phyloP scores from a whole-genome alignment of 2,113 vertebrate species.

The Diadophis punctatus region DNA sequence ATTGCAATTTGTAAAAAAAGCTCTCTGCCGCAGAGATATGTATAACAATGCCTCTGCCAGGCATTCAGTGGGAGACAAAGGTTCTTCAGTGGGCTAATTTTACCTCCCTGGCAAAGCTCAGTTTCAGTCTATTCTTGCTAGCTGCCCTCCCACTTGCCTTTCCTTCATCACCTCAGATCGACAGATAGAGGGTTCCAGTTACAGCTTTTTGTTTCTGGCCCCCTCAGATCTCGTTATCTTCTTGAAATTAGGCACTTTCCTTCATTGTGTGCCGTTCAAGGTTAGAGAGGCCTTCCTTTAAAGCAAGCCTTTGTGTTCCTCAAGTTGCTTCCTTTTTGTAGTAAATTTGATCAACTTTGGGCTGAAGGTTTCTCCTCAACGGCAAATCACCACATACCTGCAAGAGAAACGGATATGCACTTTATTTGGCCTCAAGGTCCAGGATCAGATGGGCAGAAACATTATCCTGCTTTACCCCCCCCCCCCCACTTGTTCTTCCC shows the following conservation, averaged over 20 bases:
- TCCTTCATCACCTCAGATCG: conserved; percentile 68
- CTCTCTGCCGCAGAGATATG: conserved; percentile 30
- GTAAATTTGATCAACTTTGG: conserved; percentile 43
- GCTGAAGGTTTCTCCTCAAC: conserved; percentile 43
- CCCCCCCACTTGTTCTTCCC: too few species aligned
- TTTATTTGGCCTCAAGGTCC: not conserved
- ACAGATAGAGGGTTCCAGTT: conserved; percentile 60
- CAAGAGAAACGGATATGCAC: not conserved
- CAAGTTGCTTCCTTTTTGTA: conserved; percentile 27
- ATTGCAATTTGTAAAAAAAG: conserved; percentile 59
- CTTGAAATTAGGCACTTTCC: conserved; percentile 62
- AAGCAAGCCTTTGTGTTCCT: conserved; percentile 51
- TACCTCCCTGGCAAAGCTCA: conserved; percentile 61
- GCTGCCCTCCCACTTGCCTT: conserved; percentile 58
- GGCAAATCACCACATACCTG: conserved; percentile 49
- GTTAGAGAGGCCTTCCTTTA: conserved; percentile 42
- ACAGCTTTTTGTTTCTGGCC: conserved; percentile 60
- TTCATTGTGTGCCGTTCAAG: conserved; percentile 57
- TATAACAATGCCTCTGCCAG: conserved; percentile 58
- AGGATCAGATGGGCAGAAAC: not conserved
- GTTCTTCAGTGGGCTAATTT: conserved; percentile 70
- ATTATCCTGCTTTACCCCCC: not conserved
- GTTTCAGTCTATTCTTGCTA: conserved; percentile 65
- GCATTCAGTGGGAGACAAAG: conserved; percentile 57
- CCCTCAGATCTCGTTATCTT: conserved; percentile 62